Percentiles rank a stretch among this genome's conserved stretches.
Conservation (phyloP, 2,113 vertebrate genomes). For the Podiceps cristatus region DNA sequence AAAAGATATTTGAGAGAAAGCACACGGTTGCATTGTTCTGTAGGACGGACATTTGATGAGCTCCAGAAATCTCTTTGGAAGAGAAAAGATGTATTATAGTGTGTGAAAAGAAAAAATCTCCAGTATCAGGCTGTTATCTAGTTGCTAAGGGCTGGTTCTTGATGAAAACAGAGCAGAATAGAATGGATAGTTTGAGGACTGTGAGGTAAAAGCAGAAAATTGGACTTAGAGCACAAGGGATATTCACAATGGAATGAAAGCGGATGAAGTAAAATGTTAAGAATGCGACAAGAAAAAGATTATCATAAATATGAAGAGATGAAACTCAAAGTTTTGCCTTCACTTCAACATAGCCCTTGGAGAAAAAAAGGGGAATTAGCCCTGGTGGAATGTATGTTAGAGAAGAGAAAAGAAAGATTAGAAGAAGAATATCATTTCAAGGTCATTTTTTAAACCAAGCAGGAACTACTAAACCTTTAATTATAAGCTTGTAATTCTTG, state of each 20-base stretch:
- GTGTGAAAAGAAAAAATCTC: conserved; percentile 54
- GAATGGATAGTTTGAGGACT: conserved; percentile 42
- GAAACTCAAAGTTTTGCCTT: conserved; percentile 2
- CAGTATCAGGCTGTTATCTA: conserved; percentile 35
- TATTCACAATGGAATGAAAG: conserved; percentile 33
- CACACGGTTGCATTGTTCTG: conserved; percentile 24
- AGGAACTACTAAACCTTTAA: neutral
- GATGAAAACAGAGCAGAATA: conserved; percentile 53
- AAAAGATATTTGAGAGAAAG: conserved; percentile 37
- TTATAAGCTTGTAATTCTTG: conserved; percentile 18
- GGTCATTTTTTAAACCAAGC: conserved; percentile 49
- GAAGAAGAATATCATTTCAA: conserved; percentile 25
- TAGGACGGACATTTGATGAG: conserved; percentile 19
- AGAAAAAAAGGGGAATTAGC: neutral
- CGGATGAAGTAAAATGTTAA: conserved; percentile 18
- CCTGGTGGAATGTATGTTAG: neutral
- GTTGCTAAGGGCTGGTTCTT: conserved; percentile 46
- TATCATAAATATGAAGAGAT: conserved; percentile 30
- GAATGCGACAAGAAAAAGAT: conserved; percentile 38
- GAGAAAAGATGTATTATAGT: conserved; percentile 52
- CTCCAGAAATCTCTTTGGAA: conserved; percentile 50
- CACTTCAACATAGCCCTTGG: neutral
- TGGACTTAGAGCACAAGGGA: conserved; percentile 35
- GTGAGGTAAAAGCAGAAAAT: conserved; percentile 56
- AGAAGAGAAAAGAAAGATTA: neutral